Conservation (phyloP, 2,888 invertebrate genomes). For the Panorpa germanica region DNA sequence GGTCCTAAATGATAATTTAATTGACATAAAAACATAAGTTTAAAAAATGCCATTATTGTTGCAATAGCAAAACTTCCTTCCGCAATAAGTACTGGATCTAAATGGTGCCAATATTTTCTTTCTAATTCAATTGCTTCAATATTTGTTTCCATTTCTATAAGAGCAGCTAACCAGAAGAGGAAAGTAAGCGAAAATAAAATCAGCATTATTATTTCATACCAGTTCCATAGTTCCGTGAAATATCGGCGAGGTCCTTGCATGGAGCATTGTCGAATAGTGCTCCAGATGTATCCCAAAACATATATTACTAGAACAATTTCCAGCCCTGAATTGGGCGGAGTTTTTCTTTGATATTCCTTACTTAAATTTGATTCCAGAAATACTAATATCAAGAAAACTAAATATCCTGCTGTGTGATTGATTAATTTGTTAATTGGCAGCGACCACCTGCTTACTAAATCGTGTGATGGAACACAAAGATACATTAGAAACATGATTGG, state of each 20-base stretch:
- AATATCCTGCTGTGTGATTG: slow-evolving; percentile 42
- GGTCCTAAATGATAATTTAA: slow-evolving; percentile 44
- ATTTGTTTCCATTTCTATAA: slow-evolving; percentile 30
- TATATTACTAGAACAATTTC: slow-evolving; percentile 23
- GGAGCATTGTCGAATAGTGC: slow-evolving; percentile 31
- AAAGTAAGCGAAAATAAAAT: slow-evolving; percentile 37
- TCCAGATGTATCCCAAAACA: slow-evolving; percentile 35
- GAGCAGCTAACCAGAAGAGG: slow-evolving; percentile 38
- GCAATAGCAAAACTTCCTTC: slow-evolving; percentile 47
- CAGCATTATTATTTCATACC: slow-evolving; percentile 39
- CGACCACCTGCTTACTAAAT: slow-evolving; percentile 30
- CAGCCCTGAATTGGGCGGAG: slow-evolving; percentile 36
- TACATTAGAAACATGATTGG: too few relatives aligned
- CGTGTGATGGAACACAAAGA: too few relatives aligned
- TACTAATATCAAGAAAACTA: slow-evolving; percentile 42
- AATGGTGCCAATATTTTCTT: slow-evolving; percentile 42
- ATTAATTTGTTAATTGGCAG: slow-evolving; percentile 55
- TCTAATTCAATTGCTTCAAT: slow-evolving; percentile 29
- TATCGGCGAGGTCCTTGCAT: slow-evolving; percentile 34
- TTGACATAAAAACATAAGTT: slow-evolving; percentile 40
- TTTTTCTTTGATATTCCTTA: slow-evolving; percentile 32
- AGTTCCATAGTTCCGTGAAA: slow-evolving; percentile 38
- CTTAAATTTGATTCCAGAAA: slow-evolving; percentile 38
- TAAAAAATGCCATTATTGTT: slow-evolving; percentile 43
- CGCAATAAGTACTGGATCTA: slow-evolving; percentile 41